Evolutionary conservation across 2,113 vertebrate species (phyloP).

Genomic region (Nesoenas mayeri): DNA sequence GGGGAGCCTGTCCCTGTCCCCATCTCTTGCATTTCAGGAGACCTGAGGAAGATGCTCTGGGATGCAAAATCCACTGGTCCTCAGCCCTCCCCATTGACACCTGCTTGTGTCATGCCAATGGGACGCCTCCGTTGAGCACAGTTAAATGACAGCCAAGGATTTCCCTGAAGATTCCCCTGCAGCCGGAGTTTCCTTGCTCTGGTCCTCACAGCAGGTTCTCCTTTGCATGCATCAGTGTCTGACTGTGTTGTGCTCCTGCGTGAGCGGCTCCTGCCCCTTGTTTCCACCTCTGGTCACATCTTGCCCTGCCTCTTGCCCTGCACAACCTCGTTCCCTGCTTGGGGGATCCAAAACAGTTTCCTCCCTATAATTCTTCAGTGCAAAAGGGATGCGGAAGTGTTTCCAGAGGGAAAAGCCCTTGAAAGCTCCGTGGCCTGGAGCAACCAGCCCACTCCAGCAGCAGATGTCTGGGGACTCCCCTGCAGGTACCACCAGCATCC

Average conservation of each 20-base stretch:
- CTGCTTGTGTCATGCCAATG: accelerated
- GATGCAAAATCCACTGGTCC: accelerated
- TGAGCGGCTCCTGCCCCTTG: background rate
- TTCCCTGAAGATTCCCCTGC: background rate
- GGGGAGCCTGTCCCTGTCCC: background rate
- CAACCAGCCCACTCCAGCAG: background rate
- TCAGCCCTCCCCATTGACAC: background rate
- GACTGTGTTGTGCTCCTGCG: background rate
- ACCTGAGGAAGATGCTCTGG: too few species aligned
- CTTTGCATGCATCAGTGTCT: background rate
- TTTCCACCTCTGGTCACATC: background rate
- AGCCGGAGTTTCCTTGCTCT: background rate
- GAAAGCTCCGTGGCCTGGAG: background rate
- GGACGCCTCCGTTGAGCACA: background rate
- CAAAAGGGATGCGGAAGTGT: background rate
- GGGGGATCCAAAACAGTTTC: background rate
- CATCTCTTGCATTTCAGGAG: background rate
- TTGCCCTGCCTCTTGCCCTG: background rate
- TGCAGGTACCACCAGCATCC: background rate
- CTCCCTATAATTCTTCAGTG: background rate
- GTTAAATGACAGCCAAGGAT: background rate
- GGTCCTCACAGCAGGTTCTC: background rate
- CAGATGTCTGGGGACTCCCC: background rate
- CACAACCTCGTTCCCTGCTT: accelerated
- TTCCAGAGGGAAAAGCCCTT: background rate